Evolutionary conservation across 2,113 vertebrate species (phyloP), one percentile per base, ranked within the genome.

Genomic region (Camelus dromedarius): DNA sequence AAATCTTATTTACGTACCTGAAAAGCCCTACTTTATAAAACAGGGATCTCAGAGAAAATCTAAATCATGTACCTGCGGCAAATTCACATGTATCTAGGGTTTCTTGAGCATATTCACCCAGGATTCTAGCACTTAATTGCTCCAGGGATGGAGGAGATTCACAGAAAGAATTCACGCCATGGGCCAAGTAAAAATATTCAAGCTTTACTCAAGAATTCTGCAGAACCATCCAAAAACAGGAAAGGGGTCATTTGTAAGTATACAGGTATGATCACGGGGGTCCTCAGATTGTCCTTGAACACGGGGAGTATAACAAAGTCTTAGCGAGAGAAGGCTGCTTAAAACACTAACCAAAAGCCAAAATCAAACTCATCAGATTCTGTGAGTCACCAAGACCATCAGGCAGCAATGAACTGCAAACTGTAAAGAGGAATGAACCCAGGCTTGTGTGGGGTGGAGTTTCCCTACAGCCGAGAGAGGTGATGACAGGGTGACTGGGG

Each of bases 381-480:
- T 28, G 84, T 72, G 79, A 80, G 19, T 46, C 56, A 64, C 56
- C 28, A 64, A 64, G 42, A 24, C 14, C 19, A 30, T 18, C 32
- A 18, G 66, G 52, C 7, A 13, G 6, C 28, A 46, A 12, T 0
- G 4, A 2, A 2, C 18, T 38, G 16, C 64, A 69, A 38, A 8
- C 54, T 2, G 0, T 8, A 8, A 50, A 19, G 58, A 79, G 11
- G 20, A 48, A 9, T 18, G 62, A 48, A 28, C 35, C 50, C 1
- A 0, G 5, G 8, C 18, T 6, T 14, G 5, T 18, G 22, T 11
- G 2, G 5, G 26, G 18, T 70, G 52, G 35, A 8, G 24, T 24
- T 26, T 66, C 58, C 54, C 28, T n/a, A 54, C 60, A n/a, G 8
- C 19, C 14, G 48, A 86, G 48, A 80, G 12, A 16, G 12, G 4